Conservation (phyloP, 2,888 invertebrate genomes). For the Cryptus armator region DNA sequence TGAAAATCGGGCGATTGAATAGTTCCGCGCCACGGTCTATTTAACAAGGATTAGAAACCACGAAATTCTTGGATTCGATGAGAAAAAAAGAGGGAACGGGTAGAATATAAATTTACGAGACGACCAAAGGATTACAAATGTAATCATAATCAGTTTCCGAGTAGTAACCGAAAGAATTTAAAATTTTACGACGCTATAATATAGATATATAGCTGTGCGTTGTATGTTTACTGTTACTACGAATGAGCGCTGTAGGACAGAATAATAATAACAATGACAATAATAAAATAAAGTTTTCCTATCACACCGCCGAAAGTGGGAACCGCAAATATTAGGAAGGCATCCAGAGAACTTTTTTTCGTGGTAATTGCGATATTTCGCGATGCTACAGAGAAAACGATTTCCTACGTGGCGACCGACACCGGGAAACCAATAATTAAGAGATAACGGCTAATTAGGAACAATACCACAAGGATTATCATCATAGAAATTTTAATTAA, state of each 20-base stretch:
- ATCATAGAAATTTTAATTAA: too few species aligned
- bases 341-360: slow-evolving; percentile 14
- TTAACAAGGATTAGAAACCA: slow-evolving; percentile 68
- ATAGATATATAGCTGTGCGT: neutral
- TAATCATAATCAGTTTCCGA: slow-evolving; percentile 41
- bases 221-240: neutral
- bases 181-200: slow-evolving; percentile 36
- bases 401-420: neutral
- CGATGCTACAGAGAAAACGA: slow-evolving; percentile 11
- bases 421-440: neutral
- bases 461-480: too few species aligned
- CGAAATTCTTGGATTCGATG: slow-evolving; percentile 49
- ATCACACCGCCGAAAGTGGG: neutral
- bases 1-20: slow-evolving; percentile 65
- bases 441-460: neutral
- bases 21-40: slow-evolving; percentile 70
- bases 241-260: neutral
- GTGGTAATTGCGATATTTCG: slow-evolving; percentile 28
- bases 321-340: neutral
- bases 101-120: slow-evolving; percentile 21
- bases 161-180: slow-evolving; percentile 45
- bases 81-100: slow-evolving; percentile 40
- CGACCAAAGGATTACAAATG: slow-evolving; percentile 2
- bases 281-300: neutral
- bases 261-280: neutral